phyloP scores from a whole-genome alignment of 2,113 vertebrate species.

The Antechinus stuartii region DNA sequence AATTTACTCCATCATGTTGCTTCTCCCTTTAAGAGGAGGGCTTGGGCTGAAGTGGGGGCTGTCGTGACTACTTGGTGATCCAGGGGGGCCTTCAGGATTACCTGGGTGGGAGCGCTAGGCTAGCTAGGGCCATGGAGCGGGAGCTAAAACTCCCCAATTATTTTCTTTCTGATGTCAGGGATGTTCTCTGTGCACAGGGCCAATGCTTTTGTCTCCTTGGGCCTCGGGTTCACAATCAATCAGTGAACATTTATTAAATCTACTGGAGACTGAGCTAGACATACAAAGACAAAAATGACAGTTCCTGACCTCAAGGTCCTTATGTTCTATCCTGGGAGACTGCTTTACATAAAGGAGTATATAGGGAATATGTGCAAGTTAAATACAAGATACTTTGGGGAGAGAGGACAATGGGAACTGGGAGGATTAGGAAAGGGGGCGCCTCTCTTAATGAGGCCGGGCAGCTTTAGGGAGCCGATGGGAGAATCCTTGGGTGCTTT shows the following conservation, averaged over 20 bases:
- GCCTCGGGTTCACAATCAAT: neutral
- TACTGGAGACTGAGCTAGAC: neutral
- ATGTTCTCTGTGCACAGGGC: neutral
- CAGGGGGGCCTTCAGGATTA: neutral
- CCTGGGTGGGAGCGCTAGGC: neutral
- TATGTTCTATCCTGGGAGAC: neutral
- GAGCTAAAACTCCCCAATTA: conserved; percentile 26
- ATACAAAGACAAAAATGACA: neutral
- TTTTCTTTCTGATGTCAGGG: neutral
- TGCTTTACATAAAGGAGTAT: neutral
- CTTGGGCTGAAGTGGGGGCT: neutral
- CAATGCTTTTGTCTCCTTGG: neutral
- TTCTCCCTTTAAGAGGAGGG: neutral
- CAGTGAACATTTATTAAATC: neutral
- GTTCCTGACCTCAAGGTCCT: neutral
- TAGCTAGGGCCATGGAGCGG: neutral
- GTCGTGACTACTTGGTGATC: neutral
- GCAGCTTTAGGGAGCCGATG: conserved; percentile 6
- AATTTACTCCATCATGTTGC: neutral
- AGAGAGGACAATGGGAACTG: neutral
- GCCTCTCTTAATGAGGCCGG: conserved; percentile 42
- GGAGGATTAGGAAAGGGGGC: neutral
- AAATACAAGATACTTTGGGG: neutral
- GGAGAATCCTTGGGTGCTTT: conserved; percentile 42
- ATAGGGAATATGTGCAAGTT: neutral